Evolutionary conservation across 2,113 vertebrate species (phyloP).

Genomic region (Sciurus niger): DNA sequence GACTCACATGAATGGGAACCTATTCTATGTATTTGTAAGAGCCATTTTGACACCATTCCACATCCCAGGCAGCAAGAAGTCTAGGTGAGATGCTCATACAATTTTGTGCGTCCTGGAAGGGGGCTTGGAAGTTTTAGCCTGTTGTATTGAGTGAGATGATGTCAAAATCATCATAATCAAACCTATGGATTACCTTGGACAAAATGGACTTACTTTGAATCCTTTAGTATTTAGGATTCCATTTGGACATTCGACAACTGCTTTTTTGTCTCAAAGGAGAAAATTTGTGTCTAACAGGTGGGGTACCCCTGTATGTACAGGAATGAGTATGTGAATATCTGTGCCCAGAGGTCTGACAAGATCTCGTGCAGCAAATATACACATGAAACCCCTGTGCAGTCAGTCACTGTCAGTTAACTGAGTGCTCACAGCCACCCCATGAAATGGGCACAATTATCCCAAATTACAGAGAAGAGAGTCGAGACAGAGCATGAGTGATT

Average conservation of each 20-base stretch:
- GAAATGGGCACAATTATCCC: not conserved
- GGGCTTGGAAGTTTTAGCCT: not conserved
- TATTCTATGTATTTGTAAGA: constrained; percentile 9
- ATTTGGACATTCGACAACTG: not conserved
- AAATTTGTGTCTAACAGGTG: not conserved
- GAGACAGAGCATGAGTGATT: not conserved
- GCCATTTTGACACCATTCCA: not conserved
- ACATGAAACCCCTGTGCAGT: not conserved
- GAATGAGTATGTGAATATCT: not conserved
- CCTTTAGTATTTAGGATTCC: not conserved
- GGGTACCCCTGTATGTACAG: not conserved
- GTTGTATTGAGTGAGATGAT: constrained; percentile 1
- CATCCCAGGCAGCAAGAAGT: not conserved
- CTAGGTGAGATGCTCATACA: not conserved
- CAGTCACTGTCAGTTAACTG: not conserved
- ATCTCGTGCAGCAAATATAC: not conserved
- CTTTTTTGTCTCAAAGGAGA: constrained; percentile 3
- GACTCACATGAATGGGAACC: not conserved
- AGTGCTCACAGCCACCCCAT: not conserved
- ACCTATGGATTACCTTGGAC: not conserved
- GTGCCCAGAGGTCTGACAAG: not conserved
- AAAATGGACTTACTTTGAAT: constrained; percentile 20
- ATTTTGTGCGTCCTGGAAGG: constrained; percentile 8
- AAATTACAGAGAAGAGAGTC: not conserved
- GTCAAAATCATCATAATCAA: constrained; percentile 9